Evolutionary conservation across 1,140 invertebrate species (phyloP), one percentile per base, ranked within the genome.

Genomic region (Aporrectodea caliginosa): DNA sequence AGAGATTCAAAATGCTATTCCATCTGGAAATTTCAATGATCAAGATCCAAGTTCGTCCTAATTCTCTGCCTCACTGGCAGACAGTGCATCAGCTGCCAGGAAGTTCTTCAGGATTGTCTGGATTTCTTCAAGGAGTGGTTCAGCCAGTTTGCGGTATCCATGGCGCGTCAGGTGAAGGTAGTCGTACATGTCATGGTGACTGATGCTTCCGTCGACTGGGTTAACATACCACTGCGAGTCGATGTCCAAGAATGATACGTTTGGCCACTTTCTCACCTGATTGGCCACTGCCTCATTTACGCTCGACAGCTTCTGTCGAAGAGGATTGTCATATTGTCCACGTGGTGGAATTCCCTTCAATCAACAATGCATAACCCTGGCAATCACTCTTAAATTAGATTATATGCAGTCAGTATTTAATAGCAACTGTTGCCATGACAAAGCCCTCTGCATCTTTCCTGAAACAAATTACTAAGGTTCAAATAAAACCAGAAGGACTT

Each of bases 151-250:
- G 83, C 91, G 90, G 88, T 94, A 94, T 69, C 94, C 94, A 75
- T 92, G 89, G 87, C 93, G 92, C 1, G 93, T 95, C 35, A 95
- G 90, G 85, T 95, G 93, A 34, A 95, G 90, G 88, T 95, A 96
- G 88, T 97, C 95, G 84, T 93, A 92, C 93, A 96, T 94, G 85
- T 96, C 94, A 84, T 92, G 92, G 85, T 94, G 93, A 85, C 92
- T 93, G 78, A 96, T 94, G 31, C 91, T 91, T 12, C 93, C 93
- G 69, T 90, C 89, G 84, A 93, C 91, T 58, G 81, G 58, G 31
- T 81, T 82, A 6, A 88, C 76, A 76, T 95, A 90, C 82, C 94
- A 91, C 32, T 92, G 92, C 84, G 93, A 92, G 84, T 94, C 93
- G 2, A 85, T 79, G 68, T 83, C 80, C 16, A 88, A 80, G 80